Evolutionary conservation across 2,113 vertebrate species (phyloP), one percentile per base, ranked within the genome.

Genomic region (Megaleporinus macrocephalus): DNA sequence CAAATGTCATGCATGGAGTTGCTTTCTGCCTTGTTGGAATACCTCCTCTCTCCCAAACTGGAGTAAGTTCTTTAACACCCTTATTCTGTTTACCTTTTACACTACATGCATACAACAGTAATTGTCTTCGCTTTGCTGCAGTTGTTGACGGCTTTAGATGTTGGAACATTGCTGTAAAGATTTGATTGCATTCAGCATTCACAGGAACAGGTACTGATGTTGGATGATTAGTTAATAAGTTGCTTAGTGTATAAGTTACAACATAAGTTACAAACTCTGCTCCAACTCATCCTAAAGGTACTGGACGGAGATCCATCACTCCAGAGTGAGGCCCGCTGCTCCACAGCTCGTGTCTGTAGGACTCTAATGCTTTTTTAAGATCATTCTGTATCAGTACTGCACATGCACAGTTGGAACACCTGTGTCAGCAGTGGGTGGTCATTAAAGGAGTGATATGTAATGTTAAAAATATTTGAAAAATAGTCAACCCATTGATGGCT

Each of bases 11-110:
- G 97, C 97, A 97, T 97, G 97, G 96, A 94, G 96, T 97, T 93
- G 92, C 96, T 84, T 97, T 97, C 89, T 97, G 95, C 93, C 95
- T 97, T 91, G 96, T 98, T 95, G 96, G 97, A 91, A 96, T 96
- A 89, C 96, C 96, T n/a, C 95, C 96, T 82, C 91, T 89, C 76
- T 84, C 93, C 85, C 91, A 93, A 83, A 76, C 86, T 82, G 89
- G 91, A 89, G 94, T 95, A 94, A 93, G 93, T 92, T 27, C 22
- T 55, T 3, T 5, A 81, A 80, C 72, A 26, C 62, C n/a, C 20
- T 13, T 15, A n/a, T 44, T 76, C 18, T n/a, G 20, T 57, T 5
- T 44, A 9, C 9, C 41, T 9, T 44, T 9, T 7, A 44, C 41
- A 11, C 10, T 11, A 44, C 9, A 44, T 10, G 41, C 9, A 4